Percentiles rank a stretch among this genome's conserved stretches.
These are phyloP conservation scores for Syrista parreyssii DNA, from an alignment of 2,888 invertebrate genomes.

Conservation along the genomic window DNA sequence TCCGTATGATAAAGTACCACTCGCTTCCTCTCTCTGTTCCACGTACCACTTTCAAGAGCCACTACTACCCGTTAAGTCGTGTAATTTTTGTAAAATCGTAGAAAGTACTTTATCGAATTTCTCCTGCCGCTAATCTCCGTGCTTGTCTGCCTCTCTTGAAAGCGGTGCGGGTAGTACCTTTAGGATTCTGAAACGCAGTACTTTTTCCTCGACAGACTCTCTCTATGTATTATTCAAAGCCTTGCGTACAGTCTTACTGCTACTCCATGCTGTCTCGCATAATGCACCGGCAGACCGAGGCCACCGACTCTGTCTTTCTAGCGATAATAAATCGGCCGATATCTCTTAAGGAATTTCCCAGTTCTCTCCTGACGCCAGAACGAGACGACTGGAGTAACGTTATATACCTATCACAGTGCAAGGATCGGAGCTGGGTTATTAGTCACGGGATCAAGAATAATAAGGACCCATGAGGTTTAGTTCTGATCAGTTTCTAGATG, in stretches of 20 bases:
- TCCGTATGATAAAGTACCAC: background rate
- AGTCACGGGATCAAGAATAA: background rate
- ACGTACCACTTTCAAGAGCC: background rate
- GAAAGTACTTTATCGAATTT: background rate
- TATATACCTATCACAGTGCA: background rate
- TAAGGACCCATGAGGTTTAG: background rate
- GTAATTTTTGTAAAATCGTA: background rate
- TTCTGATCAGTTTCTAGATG: background rate
- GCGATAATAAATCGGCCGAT: background rate
- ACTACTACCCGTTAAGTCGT: background rate
- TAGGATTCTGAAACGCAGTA: too few species aligned
- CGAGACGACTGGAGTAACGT: background rate
- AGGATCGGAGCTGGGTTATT: background rate
- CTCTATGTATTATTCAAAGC: too few species aligned
- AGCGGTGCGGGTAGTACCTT: background rate
- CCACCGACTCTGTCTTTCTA: background rate
- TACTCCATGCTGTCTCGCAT: background rate
- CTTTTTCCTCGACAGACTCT: too few species aligned
- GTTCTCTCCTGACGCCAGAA: background rate
- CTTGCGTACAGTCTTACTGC: too few species aligned
- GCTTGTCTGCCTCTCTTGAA: background rate
- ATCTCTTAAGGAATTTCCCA: background rate
- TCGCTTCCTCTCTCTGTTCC: background rate
- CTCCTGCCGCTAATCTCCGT: background rate
- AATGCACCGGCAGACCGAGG: background rate